Base-by-base conservation (phyloP, 2,113 vertebrate genomes). In the Hippocampus guttulatus region DNA sequence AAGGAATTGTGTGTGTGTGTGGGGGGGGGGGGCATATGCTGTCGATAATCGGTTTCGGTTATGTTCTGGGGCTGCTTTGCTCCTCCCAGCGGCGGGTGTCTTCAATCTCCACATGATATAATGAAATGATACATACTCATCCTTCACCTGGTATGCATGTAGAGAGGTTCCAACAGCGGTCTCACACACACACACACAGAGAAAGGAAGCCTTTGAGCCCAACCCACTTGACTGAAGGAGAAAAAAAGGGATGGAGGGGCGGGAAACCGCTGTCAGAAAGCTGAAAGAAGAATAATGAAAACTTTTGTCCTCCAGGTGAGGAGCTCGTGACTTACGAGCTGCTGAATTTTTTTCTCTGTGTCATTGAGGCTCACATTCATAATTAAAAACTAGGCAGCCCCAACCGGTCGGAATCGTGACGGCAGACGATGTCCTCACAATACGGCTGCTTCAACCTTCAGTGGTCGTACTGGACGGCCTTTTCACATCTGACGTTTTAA, bases 401-500 rank as follows among this genome's bases (percentile, higher is more conserved):
- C 58, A 30, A 64, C 60, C 68, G 64, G 66, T 64, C 5, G 33
- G 33, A 38, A 38, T 38, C 57, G 70, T 73, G 76, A 71, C 64
- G 69, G 65, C 1, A 71, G 12, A 62, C 74, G 77, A 80, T 12
- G 62, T 82, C 47, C 23, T 43, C 20, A 64, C 75, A 85, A 81
- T 73, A 82, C 78, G 43, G 62, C 68, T 18, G 51, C 73, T 85
- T 81, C 75, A 76, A 80, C 75, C 79, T 88, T 81, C 62, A 74
- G 70, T 81, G 80, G 80, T 84, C 49, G 15, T 69, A 68, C 41
- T 78, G 57, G 14, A 85, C 69, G 74, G 74, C 20, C 62, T 64
- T 82, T 83, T 86, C 81, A 85, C 81, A 75, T 77, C 62, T 83
- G 85, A 81, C 83, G 83, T 89, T 87, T 85, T 20, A 80, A 79